Conservation (phyloP, 1,140 invertebrate species). For the Cydia pomonella region DNA sequence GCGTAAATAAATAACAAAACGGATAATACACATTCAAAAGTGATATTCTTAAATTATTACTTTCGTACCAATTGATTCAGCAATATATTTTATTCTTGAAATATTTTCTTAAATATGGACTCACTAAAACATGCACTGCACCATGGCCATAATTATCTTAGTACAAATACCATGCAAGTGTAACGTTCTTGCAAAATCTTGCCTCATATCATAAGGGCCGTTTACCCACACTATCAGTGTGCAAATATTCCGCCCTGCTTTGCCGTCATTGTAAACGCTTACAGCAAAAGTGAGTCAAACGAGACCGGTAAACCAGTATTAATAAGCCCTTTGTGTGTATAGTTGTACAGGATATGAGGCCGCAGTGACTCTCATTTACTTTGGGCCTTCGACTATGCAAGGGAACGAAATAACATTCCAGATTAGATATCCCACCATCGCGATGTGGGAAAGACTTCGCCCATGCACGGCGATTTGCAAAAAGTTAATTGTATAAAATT, state of each 20-base stretch:
- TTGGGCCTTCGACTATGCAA: not conserved
- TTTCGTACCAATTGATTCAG: no score
- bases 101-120: not conserved
- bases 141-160: not conserved
- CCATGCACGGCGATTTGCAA: slow-evolving; percentile 20
- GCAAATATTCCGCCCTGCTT: slow-evolving; percentile 73
- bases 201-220: slow-evolving; percentile 53
- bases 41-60: no score
- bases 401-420: not conserved
- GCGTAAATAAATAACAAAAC: no score
- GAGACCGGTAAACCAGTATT: not conserved
- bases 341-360: not conserved
- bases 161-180: slow-evolving; percentile 11
- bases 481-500: slow-evolving; percentile 29
- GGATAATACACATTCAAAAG: no score
- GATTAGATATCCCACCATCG: slow-evolving; percentile 24
- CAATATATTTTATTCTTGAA: no score
- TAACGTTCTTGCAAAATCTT: slow-evolving; percentile 46
- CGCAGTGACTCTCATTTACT: not conserved
- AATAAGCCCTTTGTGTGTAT: not conserved
- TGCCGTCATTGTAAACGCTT: not conserved
- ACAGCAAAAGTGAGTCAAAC: not conserved
- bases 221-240: slow-evolving; percentile 67
- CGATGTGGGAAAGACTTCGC: slow-evolving; percentile 26
- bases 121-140: not conserved